phyloP scores from a whole-genome alignment of 1,140 invertebrate species.

The Polypedilum pembai region DNA sequence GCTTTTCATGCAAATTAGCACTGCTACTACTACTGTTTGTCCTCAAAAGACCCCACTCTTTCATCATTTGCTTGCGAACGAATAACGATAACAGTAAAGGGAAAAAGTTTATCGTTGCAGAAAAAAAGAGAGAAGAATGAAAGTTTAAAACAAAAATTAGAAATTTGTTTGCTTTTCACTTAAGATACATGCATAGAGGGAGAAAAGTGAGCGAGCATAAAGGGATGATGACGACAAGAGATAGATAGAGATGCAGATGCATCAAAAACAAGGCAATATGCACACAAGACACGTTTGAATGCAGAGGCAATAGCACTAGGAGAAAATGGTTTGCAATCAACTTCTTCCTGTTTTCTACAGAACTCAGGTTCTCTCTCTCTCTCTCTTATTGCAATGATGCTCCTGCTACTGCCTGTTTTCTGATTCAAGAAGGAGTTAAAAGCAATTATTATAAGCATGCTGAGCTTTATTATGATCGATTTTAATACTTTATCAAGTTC shows the following conservation, averaged over 20 bases:
- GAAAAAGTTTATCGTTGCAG: conserved; percentile 5
- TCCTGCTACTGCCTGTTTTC: background rate
- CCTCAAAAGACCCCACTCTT: background rate
- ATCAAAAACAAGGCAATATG: background rate
- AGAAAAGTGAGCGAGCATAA: background rate
- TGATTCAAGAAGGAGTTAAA: conserved; percentile 18
- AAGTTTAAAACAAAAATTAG: background rate
- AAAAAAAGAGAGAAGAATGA: background rate
- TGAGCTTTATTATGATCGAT: conserved; percentile 18
- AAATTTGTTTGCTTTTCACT: conserved; percentile 18
- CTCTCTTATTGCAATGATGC: background rate
- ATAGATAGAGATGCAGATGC: background rate
- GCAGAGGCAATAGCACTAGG: conserved; percentile 1
- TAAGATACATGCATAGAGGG: background rate
- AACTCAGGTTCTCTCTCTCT: background rate
- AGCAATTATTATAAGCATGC: conserved; percentile 12
- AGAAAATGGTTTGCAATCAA: conserved; percentile 12
- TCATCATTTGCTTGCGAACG: background rate
- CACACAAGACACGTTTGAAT: conserved; percentile 12
- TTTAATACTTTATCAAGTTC: conserved; percentile 19
- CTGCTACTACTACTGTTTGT: background rate
- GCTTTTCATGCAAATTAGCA: conserved; percentile 4
- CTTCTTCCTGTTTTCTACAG: background rate
- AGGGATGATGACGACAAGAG: background rate
- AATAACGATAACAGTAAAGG: background rate